Evolutionary conservation across 2,797 vertebrate genomes (phyloP).

Genomic region (Eremophila alpestris): DNA sequence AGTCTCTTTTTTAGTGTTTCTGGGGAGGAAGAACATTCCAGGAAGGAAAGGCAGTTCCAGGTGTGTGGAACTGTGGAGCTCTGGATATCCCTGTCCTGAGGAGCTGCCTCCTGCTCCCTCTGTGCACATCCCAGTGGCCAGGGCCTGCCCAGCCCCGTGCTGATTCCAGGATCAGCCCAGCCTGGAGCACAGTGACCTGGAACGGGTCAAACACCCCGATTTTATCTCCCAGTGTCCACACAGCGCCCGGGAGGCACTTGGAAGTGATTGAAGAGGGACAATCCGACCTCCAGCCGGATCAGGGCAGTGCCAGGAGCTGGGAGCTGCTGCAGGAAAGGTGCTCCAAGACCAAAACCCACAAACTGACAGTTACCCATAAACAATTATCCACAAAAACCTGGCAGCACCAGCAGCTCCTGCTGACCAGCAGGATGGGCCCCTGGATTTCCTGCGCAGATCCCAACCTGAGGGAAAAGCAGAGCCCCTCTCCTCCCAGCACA

Average conservation of each 20-base stretch:
- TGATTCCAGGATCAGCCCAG: background rate
- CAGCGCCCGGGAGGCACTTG: background rate
- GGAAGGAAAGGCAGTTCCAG: background rate
- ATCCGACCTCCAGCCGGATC: rapidly evolving
- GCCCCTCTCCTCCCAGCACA: background rate
- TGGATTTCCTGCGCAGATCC: rapidly evolving
- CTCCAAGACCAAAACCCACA: background rate
- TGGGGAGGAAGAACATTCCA: background rate
- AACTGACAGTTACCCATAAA: rapidly evolving
- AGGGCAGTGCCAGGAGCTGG: rapidly evolving
- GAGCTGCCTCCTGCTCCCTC: background rate
- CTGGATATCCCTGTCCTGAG: background rate
- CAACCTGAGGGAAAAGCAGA: rapidly evolving
- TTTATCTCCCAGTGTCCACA: background rate
- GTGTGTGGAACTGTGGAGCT: background rate
- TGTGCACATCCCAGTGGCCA: background rate
- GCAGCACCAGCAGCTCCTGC: background rate
- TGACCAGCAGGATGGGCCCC: rapidly evolving
- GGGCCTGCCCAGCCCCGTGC: background rate
- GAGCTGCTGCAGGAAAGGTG: background rate
- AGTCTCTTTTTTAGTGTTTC: background rate
- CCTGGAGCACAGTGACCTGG: background rate
- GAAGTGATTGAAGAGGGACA: background rate
- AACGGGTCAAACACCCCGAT: background rate
- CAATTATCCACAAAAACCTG: rapidly evolving